A percentile compares a stretch with the other conserved stretches of the same genome.
Conservation (phyloP, 2,113 vertebrate genomes). For the Saiga tatarica region DNA sequence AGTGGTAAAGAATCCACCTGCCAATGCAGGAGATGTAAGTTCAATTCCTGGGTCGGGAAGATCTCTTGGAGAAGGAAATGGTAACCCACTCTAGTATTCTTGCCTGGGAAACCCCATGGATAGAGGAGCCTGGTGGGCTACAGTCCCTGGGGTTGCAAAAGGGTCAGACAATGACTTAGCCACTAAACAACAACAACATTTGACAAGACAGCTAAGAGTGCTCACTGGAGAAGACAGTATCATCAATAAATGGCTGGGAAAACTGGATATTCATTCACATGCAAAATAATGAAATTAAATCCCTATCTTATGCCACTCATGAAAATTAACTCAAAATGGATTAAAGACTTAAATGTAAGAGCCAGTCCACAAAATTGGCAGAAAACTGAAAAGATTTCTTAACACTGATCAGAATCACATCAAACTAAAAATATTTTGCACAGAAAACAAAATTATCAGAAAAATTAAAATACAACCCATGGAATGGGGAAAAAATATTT, state of each 20-base stretch:
- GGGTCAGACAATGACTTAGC: not conserved
- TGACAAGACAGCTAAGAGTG: not conserved
- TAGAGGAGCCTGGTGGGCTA: not conserved
- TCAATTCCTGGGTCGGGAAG: accelerated
- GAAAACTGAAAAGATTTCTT: not conserved
- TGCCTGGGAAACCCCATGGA: not conserved
- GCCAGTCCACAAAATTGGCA: not conserved
- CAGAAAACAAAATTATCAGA: not conserved
- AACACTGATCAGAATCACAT: not conserved
- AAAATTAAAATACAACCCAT: not conserved
- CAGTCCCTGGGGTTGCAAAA: not conserved
- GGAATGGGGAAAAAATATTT: not conserved
- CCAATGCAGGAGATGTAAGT: not conserved
- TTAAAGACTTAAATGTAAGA: not conserved
- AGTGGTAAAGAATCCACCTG: not conserved
- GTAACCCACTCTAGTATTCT: not conserved
- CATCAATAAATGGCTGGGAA: not conserved
- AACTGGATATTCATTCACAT: not conserved
- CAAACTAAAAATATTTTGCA: not conserved
- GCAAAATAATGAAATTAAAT: not conserved
- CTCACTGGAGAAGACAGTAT: not conserved
- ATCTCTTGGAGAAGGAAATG: not conserved
- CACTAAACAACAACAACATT: not conserved
- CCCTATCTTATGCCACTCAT: not conserved
- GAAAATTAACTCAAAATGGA: not conserved